Evolutionary conservation across 1,140 invertebrate genomes (phyloP).

Genomic region (Bathynomus jamesi): DNA sequence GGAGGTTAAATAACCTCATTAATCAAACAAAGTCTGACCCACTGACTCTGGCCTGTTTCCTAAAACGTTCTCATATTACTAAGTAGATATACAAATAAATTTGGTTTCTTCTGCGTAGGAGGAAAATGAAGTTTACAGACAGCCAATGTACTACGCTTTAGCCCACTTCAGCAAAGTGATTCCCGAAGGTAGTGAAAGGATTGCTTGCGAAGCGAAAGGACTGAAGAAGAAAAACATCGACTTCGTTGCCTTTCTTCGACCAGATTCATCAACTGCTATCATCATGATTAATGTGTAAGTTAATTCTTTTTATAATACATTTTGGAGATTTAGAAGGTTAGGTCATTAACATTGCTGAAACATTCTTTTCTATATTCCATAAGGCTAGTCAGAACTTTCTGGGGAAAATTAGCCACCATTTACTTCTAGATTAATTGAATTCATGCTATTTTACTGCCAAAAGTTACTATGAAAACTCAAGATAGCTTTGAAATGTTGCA

Average conservation of each 20-base stretch:
- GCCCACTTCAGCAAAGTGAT: constrained; percentile 12
- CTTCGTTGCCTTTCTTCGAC: not conserved
- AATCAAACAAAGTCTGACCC: too few species aligned
- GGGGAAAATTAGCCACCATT: too few species aligned
- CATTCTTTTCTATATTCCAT: not conserved
- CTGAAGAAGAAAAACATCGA: not conserved
- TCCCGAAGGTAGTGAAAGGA: constrained; percentile 1
- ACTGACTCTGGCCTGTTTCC: too few species aligned
- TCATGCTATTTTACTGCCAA: too few species aligned
- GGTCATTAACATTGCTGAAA: too few species aligned
- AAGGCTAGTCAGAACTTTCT: too few species aligned
- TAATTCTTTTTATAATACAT: not conserved
- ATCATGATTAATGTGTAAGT: not conserved
- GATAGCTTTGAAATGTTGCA: too few species aligned
- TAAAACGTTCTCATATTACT: too few species aligned
- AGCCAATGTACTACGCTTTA: constrained; percentile 12
- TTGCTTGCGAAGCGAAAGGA: not conserved
- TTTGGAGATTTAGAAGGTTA: not conserved
- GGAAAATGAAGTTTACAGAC: constrained; percentile 6
- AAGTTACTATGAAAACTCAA: too few species aligned
- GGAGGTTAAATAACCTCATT: too few species aligned
- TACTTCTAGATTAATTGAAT: too few species aligned
- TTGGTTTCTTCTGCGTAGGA: not conserved
- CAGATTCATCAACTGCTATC: not conserved
- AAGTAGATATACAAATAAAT: not conserved